These are phyloP conservation scores for Ricordea florida DNA, from an alignment of 92 coral and sea anemone genomes.

Conservation along the genomic window DNA sequence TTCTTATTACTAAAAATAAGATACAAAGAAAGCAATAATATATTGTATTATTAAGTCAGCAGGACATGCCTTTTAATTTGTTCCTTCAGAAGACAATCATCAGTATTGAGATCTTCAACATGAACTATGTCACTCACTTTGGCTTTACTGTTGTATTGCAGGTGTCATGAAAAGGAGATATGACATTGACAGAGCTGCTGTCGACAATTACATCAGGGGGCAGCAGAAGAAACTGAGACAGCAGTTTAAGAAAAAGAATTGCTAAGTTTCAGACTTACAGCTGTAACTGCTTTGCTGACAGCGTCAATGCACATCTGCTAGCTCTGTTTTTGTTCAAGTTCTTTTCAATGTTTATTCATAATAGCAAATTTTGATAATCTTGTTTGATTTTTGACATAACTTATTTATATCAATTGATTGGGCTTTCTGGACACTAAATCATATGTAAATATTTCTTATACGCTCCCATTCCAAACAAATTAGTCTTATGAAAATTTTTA, in stretches of 20 bases:
- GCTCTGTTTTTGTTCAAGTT: too few species aligned
- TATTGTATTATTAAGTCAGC: background rate
- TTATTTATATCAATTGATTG: too few species aligned
- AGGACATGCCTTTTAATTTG: background rate
- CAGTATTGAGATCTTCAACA: too few species aligned
- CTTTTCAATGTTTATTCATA: too few species aligned
- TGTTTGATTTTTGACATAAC: too few species aligned
- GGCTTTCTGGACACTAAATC: too few species aligned
- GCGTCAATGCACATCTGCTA: too few species aligned
- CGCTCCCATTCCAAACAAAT: background rate
- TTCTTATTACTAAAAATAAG: background rate
- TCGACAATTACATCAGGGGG: conserved; percentile 16
- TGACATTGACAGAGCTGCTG: background rate
- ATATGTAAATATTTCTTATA: background rate
- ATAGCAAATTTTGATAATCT: too few species aligned
- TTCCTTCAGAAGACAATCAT: too few species aligned
- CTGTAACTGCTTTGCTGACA: background rate
- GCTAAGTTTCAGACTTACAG: conserved; percentile 5
- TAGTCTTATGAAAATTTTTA: background rate
- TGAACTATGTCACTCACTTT: background rate
- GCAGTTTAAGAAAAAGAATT: conserved; percentile 6
- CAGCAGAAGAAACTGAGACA: conserved; percentile 30
- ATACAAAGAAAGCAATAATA: background rate
- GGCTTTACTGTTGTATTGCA: background rate
- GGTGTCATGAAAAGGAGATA: conserved; percentile 13